A percentile compares a stretch with the other conserved stretches of the same genome.
These are phyloP conservation scores for Drosophila greeni DNA, from an alignment of 2,888 invertebrate genomes.

Conservation along the genomic window DNA sequence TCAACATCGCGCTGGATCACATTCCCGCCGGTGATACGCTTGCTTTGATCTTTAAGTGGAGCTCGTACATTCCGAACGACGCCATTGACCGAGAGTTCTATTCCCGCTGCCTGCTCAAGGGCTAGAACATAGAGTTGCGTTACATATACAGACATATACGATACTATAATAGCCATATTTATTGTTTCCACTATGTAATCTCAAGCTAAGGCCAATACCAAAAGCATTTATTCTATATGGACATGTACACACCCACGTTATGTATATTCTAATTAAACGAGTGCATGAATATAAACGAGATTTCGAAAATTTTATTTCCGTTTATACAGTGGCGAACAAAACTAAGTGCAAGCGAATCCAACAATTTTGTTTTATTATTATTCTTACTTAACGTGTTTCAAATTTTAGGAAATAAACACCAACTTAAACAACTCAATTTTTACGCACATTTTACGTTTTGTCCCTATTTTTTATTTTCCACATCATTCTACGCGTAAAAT, in stretches of 20 bases:
- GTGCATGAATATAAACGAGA: conserved; percentile 23
- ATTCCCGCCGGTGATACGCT: conserved; percentile 74
- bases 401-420: too few species aligned
- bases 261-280: conserved; percentile 23
- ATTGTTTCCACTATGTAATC: conserved; percentile 46
- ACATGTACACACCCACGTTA: conserved; percentile 37
- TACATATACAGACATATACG: conserved; percentile 28
- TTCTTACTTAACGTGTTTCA: too few species aligned
- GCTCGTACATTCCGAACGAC: conserved; percentile 77
- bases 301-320: too few species aligned
- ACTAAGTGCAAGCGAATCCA: too few species aligned
- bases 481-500: too few species aligned
- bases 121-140: conserved; percentile 38
- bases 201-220: conserved; percentile 63
- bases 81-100: conserved; percentile 78
- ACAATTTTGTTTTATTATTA: too few species aligned
- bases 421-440: too few species aligned
- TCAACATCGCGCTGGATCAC: conserved; percentile 76
- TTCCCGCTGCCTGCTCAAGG: conserved; percentile 77
- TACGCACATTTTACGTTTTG: too few species aligned
- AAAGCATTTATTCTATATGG: conserved; percentile 67
- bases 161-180: conserved; percentile 39
- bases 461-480: too few species aligned
- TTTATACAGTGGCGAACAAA: too few species aligned
- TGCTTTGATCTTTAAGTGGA: conserved; percentile 77